Conservation (phyloP, 2,113 vertebrate species). For the Nannobrachium achirus region DNA sequence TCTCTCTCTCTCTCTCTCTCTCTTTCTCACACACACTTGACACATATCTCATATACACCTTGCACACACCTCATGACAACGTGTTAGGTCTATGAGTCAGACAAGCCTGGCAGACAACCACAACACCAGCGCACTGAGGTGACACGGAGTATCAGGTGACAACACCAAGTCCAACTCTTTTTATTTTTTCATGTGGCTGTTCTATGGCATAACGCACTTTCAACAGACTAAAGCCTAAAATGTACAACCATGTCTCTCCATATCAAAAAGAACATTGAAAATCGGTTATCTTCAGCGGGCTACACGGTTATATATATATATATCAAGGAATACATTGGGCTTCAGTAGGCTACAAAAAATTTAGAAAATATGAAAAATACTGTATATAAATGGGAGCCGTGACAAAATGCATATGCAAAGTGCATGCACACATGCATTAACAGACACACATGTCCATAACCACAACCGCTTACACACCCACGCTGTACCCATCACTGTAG, state of each 20-base stretch:
- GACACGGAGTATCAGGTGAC: not conserved
- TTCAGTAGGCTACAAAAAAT: too few relatives aligned
- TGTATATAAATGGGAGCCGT: too few relatives aligned
- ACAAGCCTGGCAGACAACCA: slow-evolving; percentile 7
- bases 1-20: too few relatives aligned
- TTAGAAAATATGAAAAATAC: too few relatives aligned
- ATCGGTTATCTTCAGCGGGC: too few relatives aligned
- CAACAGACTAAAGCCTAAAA: not conserved
- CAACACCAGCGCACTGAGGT: slow-evolving; percentile 7
- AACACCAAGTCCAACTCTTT: not conserved
- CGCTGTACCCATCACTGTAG: not conserved
- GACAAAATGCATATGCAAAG: too few relatives aligned
- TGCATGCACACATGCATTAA: too few relatives aligned
- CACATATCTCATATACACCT: not conserved
- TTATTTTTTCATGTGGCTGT: not conserved
- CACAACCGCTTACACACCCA: too few relatives aligned
- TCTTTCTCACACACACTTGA: slow-evolving; percentile 31
- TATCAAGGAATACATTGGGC: too few relatives aligned
- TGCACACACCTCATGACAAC: slow-evolving; percentile 29
- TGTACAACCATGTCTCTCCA: not conserved
- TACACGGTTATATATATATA: too few relatives aligned
- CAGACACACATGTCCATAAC: too few relatives aligned
- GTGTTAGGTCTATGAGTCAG: not conserved
- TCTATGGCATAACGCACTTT: not conserved
- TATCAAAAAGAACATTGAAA: too few relatives aligned